Evolutionary conservation across 2,888 invertebrate species (phyloP).

Genomic region (Mesorhabditis belari): DNA sequence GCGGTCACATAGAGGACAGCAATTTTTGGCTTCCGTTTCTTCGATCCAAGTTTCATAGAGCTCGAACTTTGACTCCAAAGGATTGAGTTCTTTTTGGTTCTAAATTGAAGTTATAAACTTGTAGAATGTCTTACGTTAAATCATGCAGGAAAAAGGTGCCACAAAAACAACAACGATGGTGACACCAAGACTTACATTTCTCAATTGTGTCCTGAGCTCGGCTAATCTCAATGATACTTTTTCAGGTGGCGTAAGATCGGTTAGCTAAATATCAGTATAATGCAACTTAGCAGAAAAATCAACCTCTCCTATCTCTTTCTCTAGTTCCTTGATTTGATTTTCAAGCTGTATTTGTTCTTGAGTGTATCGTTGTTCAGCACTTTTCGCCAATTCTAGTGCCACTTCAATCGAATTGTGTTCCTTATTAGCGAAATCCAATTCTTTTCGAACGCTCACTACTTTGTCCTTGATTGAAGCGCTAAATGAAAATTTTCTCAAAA

Average conservation of each 20-base stretch:
- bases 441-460: neutral
- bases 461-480: neutral
- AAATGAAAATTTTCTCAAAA: neutral
- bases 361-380: neutral
- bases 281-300: neutral
- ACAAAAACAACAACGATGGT: no score
- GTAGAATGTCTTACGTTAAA: no score
- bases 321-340: neutral
- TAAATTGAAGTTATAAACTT: no score
- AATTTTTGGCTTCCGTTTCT: slow-evolving; percentile 16
- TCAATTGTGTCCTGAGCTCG: slow-evolving; percentile 6
- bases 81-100: neutral
- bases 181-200: no score
- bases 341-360: neutral
- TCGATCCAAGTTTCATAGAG: slow-evolving; percentile 34
- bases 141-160: no score
- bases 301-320: neutral
- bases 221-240: no score
- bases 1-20: slow-evolving; percentile 44
- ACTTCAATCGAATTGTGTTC: neutral
- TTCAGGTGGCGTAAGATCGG: no score
- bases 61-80: slow-evolving; percentile 2
- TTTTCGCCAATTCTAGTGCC: neutral
- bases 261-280: neutral
- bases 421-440: neutral